These are phyloP conservation scores for Colinus virginianus DNA, from an alignment of 2,113 vertebrate genomes.

Conservation along the genomic window DNA sequence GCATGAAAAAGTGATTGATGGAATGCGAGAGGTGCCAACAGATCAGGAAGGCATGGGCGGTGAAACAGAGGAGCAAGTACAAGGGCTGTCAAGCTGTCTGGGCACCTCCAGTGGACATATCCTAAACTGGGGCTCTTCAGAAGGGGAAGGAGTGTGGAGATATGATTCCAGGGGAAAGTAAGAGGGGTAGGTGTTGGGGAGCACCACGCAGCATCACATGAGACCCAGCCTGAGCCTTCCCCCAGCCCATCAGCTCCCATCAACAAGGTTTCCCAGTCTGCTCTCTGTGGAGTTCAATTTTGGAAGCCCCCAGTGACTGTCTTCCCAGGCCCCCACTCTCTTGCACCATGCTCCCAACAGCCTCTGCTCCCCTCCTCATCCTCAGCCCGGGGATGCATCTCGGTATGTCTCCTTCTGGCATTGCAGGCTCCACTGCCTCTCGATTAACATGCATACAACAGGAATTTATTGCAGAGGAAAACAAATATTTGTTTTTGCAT, in stretches of 20 bases:
- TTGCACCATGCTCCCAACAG: not conserved
- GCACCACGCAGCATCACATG: not conserved
- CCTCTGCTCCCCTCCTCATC: not conserved
- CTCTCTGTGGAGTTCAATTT: not conserved
- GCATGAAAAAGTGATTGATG: slow-evolving; percentile 73
- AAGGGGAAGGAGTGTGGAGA: not conserved
- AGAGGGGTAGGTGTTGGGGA: not conserved
- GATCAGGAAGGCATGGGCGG: not conserved
- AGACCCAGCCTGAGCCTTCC: not conserved
- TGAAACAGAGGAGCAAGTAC: not conserved
- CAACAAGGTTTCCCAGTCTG: not conserved
- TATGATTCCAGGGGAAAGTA: not conserved
- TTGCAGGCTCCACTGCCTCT: not conserved
- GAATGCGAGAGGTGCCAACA: not conserved
- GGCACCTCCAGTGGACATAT: not conserved
- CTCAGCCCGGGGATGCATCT: not conserved
- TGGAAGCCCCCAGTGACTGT: not conserved
- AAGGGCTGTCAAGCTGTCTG: not conserved
- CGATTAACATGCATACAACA: slow-evolving; percentile 15
- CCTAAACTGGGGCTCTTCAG: not conserved
- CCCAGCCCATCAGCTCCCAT: not conserved
- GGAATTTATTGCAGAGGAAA: slow-evolving; percentile 26
- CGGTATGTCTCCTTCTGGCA: not conserved
- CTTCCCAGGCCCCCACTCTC: not conserved
- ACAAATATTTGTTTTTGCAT: slow-evolving; percentile 24